Base-by-base conservation (phyloP, 2,888 invertebrate genomes). In the Apamea monoglypha region DNA sequence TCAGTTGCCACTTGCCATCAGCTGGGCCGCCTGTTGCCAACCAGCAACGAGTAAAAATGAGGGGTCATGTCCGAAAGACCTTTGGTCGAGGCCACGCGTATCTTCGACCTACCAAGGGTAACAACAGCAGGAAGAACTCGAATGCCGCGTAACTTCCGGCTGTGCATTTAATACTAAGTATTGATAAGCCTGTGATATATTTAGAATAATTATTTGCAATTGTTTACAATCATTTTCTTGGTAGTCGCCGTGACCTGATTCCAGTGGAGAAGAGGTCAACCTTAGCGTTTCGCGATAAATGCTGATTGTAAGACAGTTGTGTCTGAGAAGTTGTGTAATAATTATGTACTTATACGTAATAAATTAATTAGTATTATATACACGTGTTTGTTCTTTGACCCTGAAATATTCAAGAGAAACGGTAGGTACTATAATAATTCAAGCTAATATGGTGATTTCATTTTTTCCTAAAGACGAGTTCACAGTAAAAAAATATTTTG, bases 171-270 rank as follows among this genome's bases (percentile, higher is more conserved):
- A 68, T 79, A 77, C 61, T 79, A 76, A 81, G 86, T 88, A 89
- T 89, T 88, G 82, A 86, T 86, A 79, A 81, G 75, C 47, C 88
- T 89, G 88, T 89, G 88, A 89, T 89, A 89, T 74, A 80, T 79
- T 74, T 81, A 88, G 83, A 82, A 21, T 56, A 59, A 70, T 82
- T 74, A 61, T 73, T 77, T 70, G 36, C 70, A 32, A 53, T 61
- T 89, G 86, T 86, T 88, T 83, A 83, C 79, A 32, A 74, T 79
- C 1, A 29, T 75, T 66, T 80, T 76, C 50, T 73, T 47, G 74
- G 32, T 72, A 50, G 36, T 72, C 56, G 61, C 76, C 79, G 40
- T 83, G 87, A 81, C 77, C 80, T 64, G 21, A 69, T 85, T 83
- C 69, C 16, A 14, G 10, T 53, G 8, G 64, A 74, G 68, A 53